Conservation (phyloP, 1,140 invertebrate species). For the Caerostris darwini region DNA sequence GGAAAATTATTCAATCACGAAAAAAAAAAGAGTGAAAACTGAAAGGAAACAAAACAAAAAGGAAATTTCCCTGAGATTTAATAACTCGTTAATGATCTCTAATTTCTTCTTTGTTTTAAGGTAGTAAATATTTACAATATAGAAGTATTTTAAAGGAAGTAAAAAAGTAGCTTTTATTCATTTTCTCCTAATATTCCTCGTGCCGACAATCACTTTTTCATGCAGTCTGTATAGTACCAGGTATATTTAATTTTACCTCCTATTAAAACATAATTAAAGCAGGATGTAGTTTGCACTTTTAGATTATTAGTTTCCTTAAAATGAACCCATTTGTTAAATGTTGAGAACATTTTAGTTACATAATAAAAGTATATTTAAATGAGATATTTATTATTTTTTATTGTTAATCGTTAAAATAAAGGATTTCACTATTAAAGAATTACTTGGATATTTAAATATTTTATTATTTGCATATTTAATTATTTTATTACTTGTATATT, state of each 20-base stretch:
- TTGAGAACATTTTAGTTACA: background rate
- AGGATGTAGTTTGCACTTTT: background rate
- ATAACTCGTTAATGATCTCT: slow-evolving; percentile 21
- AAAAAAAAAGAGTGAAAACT: background rate
- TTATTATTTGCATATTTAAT: too few species aligned
- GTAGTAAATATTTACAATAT: background rate
- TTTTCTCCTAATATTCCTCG: background rate
- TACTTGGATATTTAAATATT: too few species aligned
- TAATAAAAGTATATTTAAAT: background rate
- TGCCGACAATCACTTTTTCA: background rate
- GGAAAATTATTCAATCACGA: background rate
- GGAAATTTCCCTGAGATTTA: background rate
- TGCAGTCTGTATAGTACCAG: background rate
- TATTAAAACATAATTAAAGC: background rate
- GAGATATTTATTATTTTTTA: background rate
- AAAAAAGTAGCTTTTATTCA: background rate
- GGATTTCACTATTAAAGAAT: too few species aligned
- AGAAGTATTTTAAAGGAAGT: background rate
- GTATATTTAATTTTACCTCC: background rate
- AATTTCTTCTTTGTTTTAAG: background rate
- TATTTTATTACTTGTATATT: too few species aligned
- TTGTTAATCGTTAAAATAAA: too few species aligned
- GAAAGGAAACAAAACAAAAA: slow-evolving; percentile 23
- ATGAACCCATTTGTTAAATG: background rate
- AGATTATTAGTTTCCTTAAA: background rate